Base-by-base conservation (phyloP, 2,113 vertebrate species). In the Takifugu bimaculatus region DNA sequence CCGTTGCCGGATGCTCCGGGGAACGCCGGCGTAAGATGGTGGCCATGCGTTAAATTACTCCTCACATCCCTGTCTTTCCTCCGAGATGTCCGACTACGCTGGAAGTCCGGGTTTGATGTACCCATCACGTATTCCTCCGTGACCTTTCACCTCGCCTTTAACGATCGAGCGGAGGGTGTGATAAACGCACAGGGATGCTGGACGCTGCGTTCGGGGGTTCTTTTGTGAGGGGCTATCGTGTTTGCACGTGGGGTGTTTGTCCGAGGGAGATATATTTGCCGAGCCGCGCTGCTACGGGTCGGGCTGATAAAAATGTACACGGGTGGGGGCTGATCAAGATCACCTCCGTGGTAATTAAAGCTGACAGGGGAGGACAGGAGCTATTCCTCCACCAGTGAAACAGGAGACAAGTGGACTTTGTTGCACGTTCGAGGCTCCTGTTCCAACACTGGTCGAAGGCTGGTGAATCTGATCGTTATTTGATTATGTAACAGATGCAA, bases 311-410 rank as follows among this genome's bases (percentile, higher is more conserved):
- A 78, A 68, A 45, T 45, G 26, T n/a, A 57, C 54, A 48, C 13
- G 14, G n/a, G 45, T 4, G 13, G 45, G 7, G 52, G 29, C 53
- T 78, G 84, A 88, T 87, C 78, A 78, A 87, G 78, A 85, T 85
- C 63, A 75, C 60, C 57, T 59, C 65, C 65, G 59, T 63, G 57
- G 82, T 72, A 87, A 88, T 88, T 85, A 83, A 72, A 82, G 71
- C 64, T 75, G 79, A 84, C 70, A 75, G 70, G 54, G 56, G 65
- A 65, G 70, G 77, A 80, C 79, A 72, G 20, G 52, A 63, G 60
- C 62, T 65, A 47, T 67, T 68, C 68, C 35, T 69, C 27, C 54
- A 68, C 26, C 32, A 56, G 55, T 58, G 26, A n/a, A 25, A 32
- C 14, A 50, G 43, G 53, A 26, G 26, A 51, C 49, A 59, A 53